Conservation (phyloP, 2,113 vertebrate genomes). For the Cranoglanis bouderius region DNA sequence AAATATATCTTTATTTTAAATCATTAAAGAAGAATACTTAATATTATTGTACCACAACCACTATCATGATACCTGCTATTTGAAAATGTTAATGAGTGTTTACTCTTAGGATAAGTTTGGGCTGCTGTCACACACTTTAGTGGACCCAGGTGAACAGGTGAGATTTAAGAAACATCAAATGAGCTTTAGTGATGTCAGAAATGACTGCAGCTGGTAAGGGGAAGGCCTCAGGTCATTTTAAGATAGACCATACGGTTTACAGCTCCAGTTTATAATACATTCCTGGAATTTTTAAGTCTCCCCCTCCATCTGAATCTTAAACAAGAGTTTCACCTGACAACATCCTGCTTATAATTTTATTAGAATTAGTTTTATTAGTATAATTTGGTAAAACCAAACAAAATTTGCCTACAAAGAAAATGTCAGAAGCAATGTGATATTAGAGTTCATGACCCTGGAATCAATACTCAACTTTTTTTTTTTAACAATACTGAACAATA, state of each 20-base stretch:
- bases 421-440: background rate
- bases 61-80: background rate
- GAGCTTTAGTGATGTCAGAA: conserved; percentile 42
- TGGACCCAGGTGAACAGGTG: conserved; percentile 28
- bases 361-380: background rate
- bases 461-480: background rate
- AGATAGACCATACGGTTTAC: conserved; percentile 50
- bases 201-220: conserved; percentile 52
- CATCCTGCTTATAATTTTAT: background rate
- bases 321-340: background rate
- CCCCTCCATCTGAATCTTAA: background rate
- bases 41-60: background rate
- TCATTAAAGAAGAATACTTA: background rate
- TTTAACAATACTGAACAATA: background rate
- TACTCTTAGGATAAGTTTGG: background rate
- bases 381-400: background rate
- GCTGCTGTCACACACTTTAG: background rate
- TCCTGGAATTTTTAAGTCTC: conserved; percentile 44
- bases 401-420: background rate
- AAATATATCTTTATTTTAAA: background rate
- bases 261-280: conserved; percentile 44
- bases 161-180: conserved; percentile 57
- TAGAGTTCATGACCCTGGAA: background rate
- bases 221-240: conserved; percentile 37
- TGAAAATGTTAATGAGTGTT: background rate